phyloP scores from a whole-genome alignment of 2,888 invertebrate species.

The Venustoraphidia nigricollis region DNA sequence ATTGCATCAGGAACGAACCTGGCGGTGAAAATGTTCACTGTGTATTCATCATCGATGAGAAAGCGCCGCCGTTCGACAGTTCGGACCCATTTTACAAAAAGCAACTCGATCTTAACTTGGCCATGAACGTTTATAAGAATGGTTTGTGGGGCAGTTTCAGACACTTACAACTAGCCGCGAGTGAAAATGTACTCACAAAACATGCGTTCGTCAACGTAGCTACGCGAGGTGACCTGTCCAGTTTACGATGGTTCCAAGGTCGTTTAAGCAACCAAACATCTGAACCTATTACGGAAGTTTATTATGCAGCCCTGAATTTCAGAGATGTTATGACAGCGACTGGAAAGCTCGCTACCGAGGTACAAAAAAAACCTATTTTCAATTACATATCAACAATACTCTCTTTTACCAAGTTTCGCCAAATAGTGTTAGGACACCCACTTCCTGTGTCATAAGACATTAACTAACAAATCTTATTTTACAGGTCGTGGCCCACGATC shows the following conservation, averaged over 20 bases:
- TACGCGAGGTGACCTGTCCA: conserved; percentile 73
- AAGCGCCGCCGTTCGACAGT: conserved; percentile 49
- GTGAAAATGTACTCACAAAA: conserved; percentile 30
- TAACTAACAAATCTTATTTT: too few relatives aligned
- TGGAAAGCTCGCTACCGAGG: conserved; percentile 71
- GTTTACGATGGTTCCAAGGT: conserved; percentile 72
- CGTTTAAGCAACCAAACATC: conserved; percentile 16
- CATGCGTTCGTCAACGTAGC: conserved; percentile 66
- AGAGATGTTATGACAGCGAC: conserved; percentile 87
- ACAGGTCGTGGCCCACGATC: too few relatives aligned
- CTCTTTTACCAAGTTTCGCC: too few relatives aligned
- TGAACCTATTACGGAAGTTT: conserved; percentile 29
- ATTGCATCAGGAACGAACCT: conserved; percentile 67
- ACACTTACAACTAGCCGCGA: conserved; percentile 52
- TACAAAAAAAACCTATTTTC: conserved; percentile 17
- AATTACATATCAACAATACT: too few relatives aligned
- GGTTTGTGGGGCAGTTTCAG: conserved; percentile 31
- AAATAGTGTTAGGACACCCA: too few relatives aligned
- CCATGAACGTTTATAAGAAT: conserved; percentile 59
- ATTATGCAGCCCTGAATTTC: conserved; percentile 79
- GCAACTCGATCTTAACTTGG: conserved; percentile 57
- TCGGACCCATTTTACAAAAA: conserved; percentile 45
- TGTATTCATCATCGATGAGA: conserved; percentile 43
- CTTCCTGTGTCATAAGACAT: too few relatives aligned
- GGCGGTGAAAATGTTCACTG: conserved; percentile 38